These are phyloP conservation scores for Poecilia picta DNA, from an alignment of 2,797 vertebrate species.

Conservation along the genomic window DNA sequence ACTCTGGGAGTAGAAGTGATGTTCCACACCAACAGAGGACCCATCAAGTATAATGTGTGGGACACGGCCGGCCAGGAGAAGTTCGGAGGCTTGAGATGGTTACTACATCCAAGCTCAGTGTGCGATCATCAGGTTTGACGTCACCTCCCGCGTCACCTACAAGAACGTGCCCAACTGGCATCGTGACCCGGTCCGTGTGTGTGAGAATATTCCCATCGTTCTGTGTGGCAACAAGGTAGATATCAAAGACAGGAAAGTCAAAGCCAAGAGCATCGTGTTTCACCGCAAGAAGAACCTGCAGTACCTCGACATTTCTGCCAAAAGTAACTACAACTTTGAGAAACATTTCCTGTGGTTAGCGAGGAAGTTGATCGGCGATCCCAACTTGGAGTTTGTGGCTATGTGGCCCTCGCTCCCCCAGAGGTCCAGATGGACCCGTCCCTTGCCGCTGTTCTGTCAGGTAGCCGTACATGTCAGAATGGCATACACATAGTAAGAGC, in stretches of 20 bases:
- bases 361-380: constrained; percentile 85
- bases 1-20: constrained; percentile 96
- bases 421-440: constrained; percentile 85
- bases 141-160: constrained; percentile 98
- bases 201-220: constrained; percentile 99
- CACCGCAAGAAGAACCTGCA: constrained; percentile 99
- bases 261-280: constrained; percentile 98
- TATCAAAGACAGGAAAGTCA: constrained; percentile 99
- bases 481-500: no score
- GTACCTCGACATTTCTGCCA: constrained; percentile 88
- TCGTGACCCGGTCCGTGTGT: constrained; percentile 97
- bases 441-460: no score
- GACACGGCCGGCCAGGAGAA: constrained; percentile 99
- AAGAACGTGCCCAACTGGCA: constrained; percentile 99
- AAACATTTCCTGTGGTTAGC: constrained; percentile 88
- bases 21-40: constrained; percentile 97
- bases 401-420: constrained; percentile 86
- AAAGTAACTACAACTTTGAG: constrained; percentile 90
- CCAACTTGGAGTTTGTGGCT: constrained; percentile 87
- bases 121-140: constrained; percentile 99
- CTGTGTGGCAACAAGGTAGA: constrained; percentile 99
- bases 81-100: constrained; percentile 96
- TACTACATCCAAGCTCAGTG: constrained; percentile 99
- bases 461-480: no score
- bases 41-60: constrained; percentile 98